Evolutionary conservation across 2,113 vertebrate species (phyloP), one percentile per base, ranked within the genome.

Genomic region (Ondatra zibethicus): DNA sequence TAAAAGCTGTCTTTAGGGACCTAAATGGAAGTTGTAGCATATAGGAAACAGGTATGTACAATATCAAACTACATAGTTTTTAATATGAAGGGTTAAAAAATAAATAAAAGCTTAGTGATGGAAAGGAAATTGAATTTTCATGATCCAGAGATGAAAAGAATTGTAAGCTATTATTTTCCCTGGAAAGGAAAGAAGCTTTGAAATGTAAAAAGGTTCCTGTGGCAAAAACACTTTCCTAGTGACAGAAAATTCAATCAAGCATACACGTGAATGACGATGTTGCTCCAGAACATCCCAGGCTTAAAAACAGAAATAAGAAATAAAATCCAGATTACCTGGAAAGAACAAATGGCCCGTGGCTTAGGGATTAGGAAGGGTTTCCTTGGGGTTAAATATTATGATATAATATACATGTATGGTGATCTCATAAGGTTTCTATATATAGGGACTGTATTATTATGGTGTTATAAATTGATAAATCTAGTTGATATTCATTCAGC

Each of bases 141-240:
- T 96, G 87, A 80, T 90, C 16, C 6, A 94, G 78, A 81, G 68
- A 97, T 80, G 93, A 92, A 97, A 96, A 96, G 77, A 87, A 76
- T 31, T 61, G 70, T 5, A 92, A 94, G 93, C 84, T 96, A 92
- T 95, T 96, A 93, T 93, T 97, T 95, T 95, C 84, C 72, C 5
- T 90, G 89, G 63, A 93, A 96, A 42, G 23, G 25, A 70, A 95
- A 97, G 89, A 91, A 39, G 87, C 68, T 93, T 95, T 96, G 94
- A 97, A 98, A 97, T 97, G 75, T 90, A 96, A 94, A 95, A 92
- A 70, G 33, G 31, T 93, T 97, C 81, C 85, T 84, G 50, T 96
- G 84, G 93, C 81, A 96, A 92, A 97, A 96, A 55, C 87, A 81
- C 55, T 93, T 94, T 89, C 23, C n/a, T 78, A 19, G 45, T 95